These are phyloP conservation scores for Leptodactylus fuscus DNA, from an alignment of 2,113 vertebrate species.

Conservation along the genomic window DNA sequence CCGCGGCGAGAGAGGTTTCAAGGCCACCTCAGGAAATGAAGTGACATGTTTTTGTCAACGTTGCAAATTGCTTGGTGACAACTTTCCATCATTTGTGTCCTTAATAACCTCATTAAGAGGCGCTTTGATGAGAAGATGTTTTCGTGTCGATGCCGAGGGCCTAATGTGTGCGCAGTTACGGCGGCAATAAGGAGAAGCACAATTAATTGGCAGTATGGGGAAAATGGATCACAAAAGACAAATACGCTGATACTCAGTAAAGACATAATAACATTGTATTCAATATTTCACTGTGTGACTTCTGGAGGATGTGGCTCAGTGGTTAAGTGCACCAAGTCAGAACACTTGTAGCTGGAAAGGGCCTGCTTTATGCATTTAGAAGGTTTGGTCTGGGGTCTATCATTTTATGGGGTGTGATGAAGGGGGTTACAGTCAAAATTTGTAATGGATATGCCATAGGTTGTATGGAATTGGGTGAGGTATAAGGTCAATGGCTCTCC, in stretches of 20 bases:
- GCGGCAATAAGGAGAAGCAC: background rate
- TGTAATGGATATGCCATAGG: too few species aligned
- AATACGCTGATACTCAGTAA: background rate
- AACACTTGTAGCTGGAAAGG: background rate
- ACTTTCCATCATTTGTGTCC: constrained; percentile 39
- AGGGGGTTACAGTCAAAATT: too few species aligned
- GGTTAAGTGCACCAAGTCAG: background rate
- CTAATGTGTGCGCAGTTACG: background rate
- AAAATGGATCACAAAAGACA: background rate
- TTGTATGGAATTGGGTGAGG: too few species aligned
- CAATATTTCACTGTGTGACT: background rate
- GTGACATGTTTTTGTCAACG: constrained; percentile 43
- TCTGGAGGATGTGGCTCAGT: background rate
- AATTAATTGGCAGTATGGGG: background rate
- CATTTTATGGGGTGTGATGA: too few species aligned
- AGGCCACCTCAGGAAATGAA: constrained; percentile 15
- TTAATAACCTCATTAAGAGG: constrained; percentile 40
- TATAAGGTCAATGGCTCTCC: too few species aligned
- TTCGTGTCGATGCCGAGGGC: background rate
- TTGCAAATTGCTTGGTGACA: constrained; percentile 46
- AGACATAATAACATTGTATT: background rate
- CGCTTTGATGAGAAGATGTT: constrained; percentile 10
- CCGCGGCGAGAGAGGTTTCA: background rate
- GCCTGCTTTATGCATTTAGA: too few species aligned
- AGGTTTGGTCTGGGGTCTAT: too few species aligned